These are phyloP conservation scores for Zaprionus kolodkinae DNA, from an alignment of 1,140 invertebrate genomes.

Conservation along the genomic window DNA sequence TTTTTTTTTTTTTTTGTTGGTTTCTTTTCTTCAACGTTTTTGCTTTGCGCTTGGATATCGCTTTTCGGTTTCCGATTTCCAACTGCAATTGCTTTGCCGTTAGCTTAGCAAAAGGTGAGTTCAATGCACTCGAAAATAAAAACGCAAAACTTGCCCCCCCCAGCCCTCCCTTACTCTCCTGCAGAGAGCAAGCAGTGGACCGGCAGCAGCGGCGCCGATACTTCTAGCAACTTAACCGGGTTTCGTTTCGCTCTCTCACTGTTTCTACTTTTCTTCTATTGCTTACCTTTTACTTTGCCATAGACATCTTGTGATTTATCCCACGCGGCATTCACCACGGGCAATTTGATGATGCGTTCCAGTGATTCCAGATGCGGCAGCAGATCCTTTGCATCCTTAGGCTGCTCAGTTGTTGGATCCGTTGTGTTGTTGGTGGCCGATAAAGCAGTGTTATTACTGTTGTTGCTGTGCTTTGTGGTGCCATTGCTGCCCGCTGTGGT, in stretches of 20 bases:
- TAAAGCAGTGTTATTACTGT: slow-evolving; percentile 11
- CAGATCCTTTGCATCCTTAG: slow-evolving; percentile 78
- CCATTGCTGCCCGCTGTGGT: slow-evolving; percentile 63
- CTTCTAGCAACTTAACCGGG: slow-evolving; percentile 5
- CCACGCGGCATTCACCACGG: slow-evolving; percentile 86
- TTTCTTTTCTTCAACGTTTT: slow-evolving; percentile 11
- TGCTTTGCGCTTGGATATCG: slow-evolving; percentile 34
- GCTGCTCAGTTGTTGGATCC: slow-evolving; percentile 47
- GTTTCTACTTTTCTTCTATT: background rate
- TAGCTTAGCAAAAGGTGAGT: slow-evolving; percentile 39
- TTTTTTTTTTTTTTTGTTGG: slow-evolving; percentile 8
- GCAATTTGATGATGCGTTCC: slow-evolving; percentile 86
- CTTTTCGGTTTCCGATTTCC: slow-evolving; percentile 31
- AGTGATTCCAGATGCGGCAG: slow-evolving; percentile 86
- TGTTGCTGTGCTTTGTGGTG: slow-evolving; percentile 33
- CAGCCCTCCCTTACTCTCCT: background rate
- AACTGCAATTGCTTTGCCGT: slow-evolving; percentile 50
- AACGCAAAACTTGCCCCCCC: background rate
- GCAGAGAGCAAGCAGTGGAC: background rate
- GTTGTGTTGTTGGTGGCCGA: background rate
- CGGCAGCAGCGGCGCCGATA: background rate
- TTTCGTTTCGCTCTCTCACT: slow-evolving; percentile 31
- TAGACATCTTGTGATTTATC: slow-evolving; percentile 86
- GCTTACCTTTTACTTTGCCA: slow-evolving; percentile 85
- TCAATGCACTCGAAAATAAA: slow-evolving; percentile 57